Percentiles rank a stretch among this genome's conserved stretches.
phyloP scores from a whole-genome alignment of 1,140 invertebrate species.

The Drosophila rhopaloa region DNA sequence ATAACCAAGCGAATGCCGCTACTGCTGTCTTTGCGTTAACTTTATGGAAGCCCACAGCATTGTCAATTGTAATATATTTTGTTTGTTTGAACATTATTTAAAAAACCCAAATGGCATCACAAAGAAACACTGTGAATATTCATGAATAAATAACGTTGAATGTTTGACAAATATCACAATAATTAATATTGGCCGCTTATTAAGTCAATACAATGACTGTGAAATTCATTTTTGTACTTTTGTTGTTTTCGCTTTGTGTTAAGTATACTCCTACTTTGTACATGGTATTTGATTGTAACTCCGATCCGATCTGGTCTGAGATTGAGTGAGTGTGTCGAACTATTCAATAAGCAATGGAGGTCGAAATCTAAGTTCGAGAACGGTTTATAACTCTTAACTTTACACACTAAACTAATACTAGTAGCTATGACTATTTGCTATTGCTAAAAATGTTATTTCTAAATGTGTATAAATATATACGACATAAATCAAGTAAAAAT shows the following conservation, averaged over 20 bases:
- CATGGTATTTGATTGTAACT: conserved; percentile 9
- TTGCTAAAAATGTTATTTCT: conserved; percentile 58
- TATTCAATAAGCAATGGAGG: conserved; percentile 44
- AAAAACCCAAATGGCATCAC: conserved; percentile 3
- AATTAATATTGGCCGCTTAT: conserved; percentile 1
- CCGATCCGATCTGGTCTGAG: neutral
- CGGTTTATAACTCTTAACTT: conserved; percentile 36
- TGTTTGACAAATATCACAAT: conserved; percentile 15
- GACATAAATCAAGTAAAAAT: conserved; percentile 20
- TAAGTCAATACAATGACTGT: neutral
- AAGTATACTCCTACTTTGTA: conserved; percentile 4
- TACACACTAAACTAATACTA: conserved; percentile 37
- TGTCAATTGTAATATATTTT: conserved; percentile 39
- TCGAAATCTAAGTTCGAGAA: conserved; percentile 24
- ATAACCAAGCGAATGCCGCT: conserved; percentile 11
- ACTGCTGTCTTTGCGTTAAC: conserved; percentile 13
- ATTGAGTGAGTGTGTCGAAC: conserved; percentile 18
- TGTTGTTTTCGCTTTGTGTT: conserved; percentile 4
- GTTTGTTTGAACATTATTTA: conserved; percentile 6
- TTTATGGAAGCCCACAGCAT: conserved; percentile 39
- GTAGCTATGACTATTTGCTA: conserved; percentile 54
- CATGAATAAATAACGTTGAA: conserved; percentile 34
- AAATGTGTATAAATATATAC: conserved; percentile 57
- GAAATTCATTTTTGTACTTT: conserved; percentile 2
- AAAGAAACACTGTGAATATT: conserved; percentile 39